Evolutionary conservation across 2,797 vertebrate species (phyloP).

Genomic region (Rhynchonycteris naso): DNA sequence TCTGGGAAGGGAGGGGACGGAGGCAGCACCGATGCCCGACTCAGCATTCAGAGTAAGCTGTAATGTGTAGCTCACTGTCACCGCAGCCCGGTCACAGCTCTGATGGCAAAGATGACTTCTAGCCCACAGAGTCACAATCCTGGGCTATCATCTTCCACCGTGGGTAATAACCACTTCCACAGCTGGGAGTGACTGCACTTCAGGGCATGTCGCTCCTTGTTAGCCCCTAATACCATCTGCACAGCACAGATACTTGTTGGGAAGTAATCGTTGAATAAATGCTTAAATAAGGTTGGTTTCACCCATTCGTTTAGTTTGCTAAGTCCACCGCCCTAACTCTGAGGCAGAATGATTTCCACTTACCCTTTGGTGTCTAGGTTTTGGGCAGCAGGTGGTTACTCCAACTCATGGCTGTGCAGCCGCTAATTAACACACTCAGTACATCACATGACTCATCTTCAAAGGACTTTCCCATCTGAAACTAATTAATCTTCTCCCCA

Average conservation of each 20-base stretch:
- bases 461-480: constrained; percentile 66
- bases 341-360: not conserved
- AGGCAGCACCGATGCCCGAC: accelerated
- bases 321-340: not conserved
- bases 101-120: not conserved
- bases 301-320: not conserved
- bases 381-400: not conserved
- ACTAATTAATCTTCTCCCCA: constrained; percentile 53
- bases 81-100: not conserved
- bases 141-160: not conserved
- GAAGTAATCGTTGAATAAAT: not conserved
- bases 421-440: constrained; percentile 35
- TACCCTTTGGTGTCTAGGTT: not conserved
- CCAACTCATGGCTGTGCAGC: not conserved
- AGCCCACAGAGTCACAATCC: not conserved
- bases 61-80: not conserved
- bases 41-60: too few species aligned
- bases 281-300: not conserved
- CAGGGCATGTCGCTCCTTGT: not conserved
- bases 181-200: not conserved
- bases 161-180: not conserved
- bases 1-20: not conserved
- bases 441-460: constrained; percentile 54
- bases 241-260: not conserved
- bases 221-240: not conserved